phyloP scores from a whole-genome alignment of 2,113 vertebrate species.

The Prunella himalayana region DNA sequence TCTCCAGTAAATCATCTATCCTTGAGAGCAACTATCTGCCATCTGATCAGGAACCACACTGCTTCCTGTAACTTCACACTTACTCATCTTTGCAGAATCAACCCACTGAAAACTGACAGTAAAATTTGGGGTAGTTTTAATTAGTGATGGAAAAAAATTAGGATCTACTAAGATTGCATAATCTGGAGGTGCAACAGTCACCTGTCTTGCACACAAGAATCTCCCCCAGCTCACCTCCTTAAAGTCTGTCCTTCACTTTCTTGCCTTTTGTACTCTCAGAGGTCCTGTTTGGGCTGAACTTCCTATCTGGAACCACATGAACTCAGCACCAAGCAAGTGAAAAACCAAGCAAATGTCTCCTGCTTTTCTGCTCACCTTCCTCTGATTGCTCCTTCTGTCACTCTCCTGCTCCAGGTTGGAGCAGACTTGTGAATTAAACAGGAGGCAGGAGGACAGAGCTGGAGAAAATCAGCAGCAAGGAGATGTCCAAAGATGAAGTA shows the following conservation, averaged over 20 bases:
- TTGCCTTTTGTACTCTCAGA: neutral
- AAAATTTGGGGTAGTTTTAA: neutral
- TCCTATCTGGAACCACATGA: neutral
- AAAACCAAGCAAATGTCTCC: neutral
- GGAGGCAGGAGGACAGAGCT: neutral
- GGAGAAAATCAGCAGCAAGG: neutral
- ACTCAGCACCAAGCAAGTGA: neutral
- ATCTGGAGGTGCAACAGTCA: neutral
- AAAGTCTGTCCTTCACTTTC: neutral
- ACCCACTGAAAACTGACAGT: conserved; percentile 9
- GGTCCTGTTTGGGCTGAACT: neutral
- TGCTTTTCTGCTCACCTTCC: neutral
- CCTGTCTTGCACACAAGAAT: neutral
- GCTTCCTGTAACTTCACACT: conserved; percentile 46
- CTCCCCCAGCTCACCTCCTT: neutral
- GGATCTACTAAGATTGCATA: neutral
- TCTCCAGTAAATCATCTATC: neutral
- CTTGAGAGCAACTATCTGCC: neutral
- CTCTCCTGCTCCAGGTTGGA: neutral
- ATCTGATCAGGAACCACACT: neutral
- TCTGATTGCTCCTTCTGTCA: neutral
- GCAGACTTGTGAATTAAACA: neutral
- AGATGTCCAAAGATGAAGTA: neutral
- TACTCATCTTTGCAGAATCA: conserved; percentile 27
- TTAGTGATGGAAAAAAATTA: neutral